phyloP scores from a whole-genome alignment of 1,140 invertebrate genomes.

The Nasonia giraulti region DNA sequence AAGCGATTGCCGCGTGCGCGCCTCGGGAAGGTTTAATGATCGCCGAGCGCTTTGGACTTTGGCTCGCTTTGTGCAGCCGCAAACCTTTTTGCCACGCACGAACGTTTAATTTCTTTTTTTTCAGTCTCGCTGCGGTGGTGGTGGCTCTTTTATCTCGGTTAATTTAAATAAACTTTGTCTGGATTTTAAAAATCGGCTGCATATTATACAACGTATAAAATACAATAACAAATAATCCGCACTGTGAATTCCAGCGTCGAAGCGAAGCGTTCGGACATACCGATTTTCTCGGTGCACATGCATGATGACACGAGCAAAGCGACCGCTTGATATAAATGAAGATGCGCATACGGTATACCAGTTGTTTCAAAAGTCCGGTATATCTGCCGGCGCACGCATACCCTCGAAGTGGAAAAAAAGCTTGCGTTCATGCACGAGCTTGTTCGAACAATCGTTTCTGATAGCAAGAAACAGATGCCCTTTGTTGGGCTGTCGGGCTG shows the following conservation, averaged over 20 bases:
- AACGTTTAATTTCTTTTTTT: neutral
- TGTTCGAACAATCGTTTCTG: slow-evolving; percentile 1
- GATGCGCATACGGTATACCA: too few relatives aligned
- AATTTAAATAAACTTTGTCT: neutral
- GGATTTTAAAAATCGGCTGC: too few relatives aligned
- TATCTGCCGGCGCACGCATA: too few relatives aligned
- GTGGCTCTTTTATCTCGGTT: neutral
- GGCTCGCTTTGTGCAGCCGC: neutral
- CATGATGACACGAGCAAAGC: too few relatives aligned
- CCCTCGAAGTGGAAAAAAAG: too few relatives aligned
- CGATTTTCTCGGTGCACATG: too few relatives aligned
- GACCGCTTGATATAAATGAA: too few relatives aligned
- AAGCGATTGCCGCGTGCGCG: neutral
- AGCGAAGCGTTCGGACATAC: too few relatives aligned
- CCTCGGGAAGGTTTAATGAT: slow-evolving; percentile 26
- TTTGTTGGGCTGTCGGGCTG: neutral
- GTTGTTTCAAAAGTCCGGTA: too few relatives aligned
- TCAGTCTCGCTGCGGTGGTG: neutral
- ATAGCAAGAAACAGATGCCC: slow-evolving; percentile 10
- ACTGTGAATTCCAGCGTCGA: too few relatives aligned
- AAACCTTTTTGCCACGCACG: neutral
- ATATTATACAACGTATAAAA: too few relatives aligned
- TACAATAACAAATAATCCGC: too few relatives aligned
- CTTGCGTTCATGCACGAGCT: neutral
- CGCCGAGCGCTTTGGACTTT: neutral